A percentile compares a stretch with the other conserved stretches of the same genome.
phyloP scores from a whole-genome alignment of 2,888 invertebrate species.

The Drosophila neonasuta region DNA sequence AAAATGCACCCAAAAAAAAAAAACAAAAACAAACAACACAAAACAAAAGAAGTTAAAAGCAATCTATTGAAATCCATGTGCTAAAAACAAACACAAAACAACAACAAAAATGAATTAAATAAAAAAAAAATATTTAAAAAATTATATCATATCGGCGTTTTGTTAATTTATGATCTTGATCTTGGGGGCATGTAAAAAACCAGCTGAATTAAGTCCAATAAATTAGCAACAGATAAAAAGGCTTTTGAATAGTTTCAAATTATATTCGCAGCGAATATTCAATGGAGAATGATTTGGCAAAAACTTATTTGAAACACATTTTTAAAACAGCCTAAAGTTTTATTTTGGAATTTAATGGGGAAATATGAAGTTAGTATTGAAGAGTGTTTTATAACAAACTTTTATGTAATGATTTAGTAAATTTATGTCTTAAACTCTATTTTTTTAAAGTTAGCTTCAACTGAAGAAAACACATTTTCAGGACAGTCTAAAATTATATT shows the following conservation, averaged over 20 bases:
- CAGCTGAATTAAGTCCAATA: background rate
- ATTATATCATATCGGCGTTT: conserved; percentile 15
- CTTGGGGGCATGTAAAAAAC: background rate
- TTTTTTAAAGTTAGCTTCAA: too few relatives aligned
- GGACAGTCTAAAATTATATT: too few relatives aligned
- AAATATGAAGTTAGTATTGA: too few relatives aligned
- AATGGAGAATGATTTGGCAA: background rate
- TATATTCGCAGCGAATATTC: conserved; percentile 1
- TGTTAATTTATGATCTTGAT: conserved; percentile 12
- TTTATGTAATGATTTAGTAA: too few relatives aligned
- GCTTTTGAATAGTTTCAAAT: background rate
- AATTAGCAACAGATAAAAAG: background rate
- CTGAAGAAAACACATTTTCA: too few relatives aligned
- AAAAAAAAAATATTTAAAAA: conserved; percentile 52
- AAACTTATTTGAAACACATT: too few relatives aligned
- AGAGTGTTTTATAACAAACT: too few relatives aligned
- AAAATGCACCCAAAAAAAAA: too few relatives aligned
- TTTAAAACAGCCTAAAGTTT: too few relatives aligned
- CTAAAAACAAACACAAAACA: conserved; percentile 56
- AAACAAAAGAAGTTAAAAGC: conserved; percentile 39
- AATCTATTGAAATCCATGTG: conserved; percentile 69
- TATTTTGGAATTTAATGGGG: too few relatives aligned
- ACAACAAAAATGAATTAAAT: conserved; percentile 34
- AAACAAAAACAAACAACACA: conserved; percentile 10
- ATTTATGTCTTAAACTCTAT: too few relatives aligned